Conservation (phyloP, 2,797 vertebrate species). For the Tympanoctomys barrerae region DNA sequence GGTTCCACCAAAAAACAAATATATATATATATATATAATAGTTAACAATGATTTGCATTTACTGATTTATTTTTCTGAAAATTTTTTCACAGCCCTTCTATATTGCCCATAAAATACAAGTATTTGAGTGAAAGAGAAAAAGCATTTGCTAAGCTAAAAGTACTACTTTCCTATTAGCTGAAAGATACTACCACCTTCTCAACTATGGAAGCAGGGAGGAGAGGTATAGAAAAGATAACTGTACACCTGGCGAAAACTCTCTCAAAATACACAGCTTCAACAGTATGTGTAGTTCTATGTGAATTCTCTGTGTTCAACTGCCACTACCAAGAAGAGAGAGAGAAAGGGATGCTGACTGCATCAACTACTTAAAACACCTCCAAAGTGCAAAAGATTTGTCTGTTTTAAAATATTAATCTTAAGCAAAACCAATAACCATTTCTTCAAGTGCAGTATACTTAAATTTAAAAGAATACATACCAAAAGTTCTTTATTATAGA, state of each 20-base stretch:
- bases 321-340: neutral
- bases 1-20: too few relatives aligned
- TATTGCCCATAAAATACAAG: slow-evolving; percentile 47
- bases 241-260: neutral
- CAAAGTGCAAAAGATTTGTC: neutral
- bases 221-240: neutral
- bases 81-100: neutral
- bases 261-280: neutral
- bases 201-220: neutral
- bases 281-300: neutral
- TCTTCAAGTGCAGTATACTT: neutral
- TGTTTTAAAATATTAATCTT: neutral
- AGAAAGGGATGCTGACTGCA: neutral
- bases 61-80: slow-evolving; percentile 10
- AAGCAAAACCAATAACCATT: slow-evolving; percentile 21
- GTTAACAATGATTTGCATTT: neutral
- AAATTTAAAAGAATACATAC: neutral
- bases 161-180: neutral
- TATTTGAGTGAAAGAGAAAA: neutral
- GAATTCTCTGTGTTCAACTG: neutral
- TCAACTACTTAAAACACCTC: slow-evolving; percentile 1
- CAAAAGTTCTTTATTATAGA: neutral
- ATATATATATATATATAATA: too few relatives aligned
- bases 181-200: neutral
- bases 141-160: neutral